Evolutionary conservation across 2,113 vertebrate genomes (phyloP), one percentile per base, ranked within the genome.

Genomic region (Coryphaenoides rupestris): DNA sequence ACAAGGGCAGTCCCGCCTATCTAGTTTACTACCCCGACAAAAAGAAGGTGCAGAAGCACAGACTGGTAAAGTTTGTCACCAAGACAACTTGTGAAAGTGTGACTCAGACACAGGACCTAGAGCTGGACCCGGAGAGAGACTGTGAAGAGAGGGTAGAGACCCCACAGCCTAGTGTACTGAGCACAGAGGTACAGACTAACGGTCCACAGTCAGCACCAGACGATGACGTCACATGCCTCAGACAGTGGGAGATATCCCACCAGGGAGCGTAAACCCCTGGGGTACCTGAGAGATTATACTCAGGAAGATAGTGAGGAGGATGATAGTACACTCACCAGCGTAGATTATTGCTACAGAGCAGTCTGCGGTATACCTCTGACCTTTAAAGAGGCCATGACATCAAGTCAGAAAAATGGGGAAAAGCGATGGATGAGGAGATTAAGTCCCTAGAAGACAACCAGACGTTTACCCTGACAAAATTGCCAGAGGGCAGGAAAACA

Each of bases 161-260:
- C 6, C 26, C 64, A 71, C 60, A 49, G 47, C 47, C 47, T 16
- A 49, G 47, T 49, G 47, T 49, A 49, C 13, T 16, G 47, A 49
- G 47, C 17, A 49, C 13, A 49, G 17, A 17, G 3, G 47, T 70
- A 50, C 45, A 40, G 15, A 19, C 54, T 16, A 2, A 46, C 14
- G 53, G 21, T 57, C 59, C 21, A 49, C 47, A 49, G 47, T 49
- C 47, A 49, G 12, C 12, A 49, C 6, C 47, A 50, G 4, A 49
- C 3, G 17, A 14, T 16, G 17, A 16, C 13, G 17, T 49, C 26
- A 28, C 2, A 17, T 49, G 13, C 12, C 12, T 17, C 47, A 14
- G 47, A 16, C 13, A 49, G 47, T 49, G 17, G 17, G 17, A 49
- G 3, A 17, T 49, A 49, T 49, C 47, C 47, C 13, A 14, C 47